These are phyloP conservation scores for Athrips mouffetella DNA, from an alignment of 2,888 invertebrate species.

Conservation along the genomic window DNA sequence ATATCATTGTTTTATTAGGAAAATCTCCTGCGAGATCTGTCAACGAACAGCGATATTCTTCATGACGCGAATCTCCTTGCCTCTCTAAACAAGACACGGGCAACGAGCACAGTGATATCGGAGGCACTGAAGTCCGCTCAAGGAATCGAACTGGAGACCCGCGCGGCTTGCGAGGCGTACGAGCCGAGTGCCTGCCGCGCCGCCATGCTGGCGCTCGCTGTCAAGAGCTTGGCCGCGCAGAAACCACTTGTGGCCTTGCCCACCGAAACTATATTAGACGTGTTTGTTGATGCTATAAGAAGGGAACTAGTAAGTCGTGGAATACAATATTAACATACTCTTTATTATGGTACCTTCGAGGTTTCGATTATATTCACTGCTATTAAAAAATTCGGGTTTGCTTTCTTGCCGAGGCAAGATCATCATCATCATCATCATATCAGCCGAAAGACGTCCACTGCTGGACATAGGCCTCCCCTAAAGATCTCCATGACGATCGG, in stretches of 20 bases:
- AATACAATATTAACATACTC: too few species aligned
- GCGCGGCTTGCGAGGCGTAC: conserved; percentile 33
- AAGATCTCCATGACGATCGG: too few species aligned
- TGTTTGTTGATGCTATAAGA: conserved; percentile 64
- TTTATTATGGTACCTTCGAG: too few species aligned
- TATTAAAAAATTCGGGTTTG: too few species aligned
- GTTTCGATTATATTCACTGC: too few species aligned
- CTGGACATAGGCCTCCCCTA: too few species aligned
- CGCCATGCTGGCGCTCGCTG: conserved; percentile 61
- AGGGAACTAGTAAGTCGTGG: conserved; percentile 37
- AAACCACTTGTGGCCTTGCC: conserved; percentile 71
- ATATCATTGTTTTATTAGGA: conserved; percentile 46
- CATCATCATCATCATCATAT: too few species aligned
- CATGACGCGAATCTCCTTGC: conserved; percentile 67
- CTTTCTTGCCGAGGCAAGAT: too few species aligned
- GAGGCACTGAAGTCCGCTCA: conserved; percentile 66
- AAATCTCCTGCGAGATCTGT: conserved; percentile 59
- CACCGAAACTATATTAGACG: conserved; percentile 61
- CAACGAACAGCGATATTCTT: conserved; percentile 60
- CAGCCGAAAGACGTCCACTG: too few species aligned
- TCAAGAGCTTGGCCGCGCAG: conserved; percentile 44
- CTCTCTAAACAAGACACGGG: conserved; percentile 72
- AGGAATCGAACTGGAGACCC: conserved; percentile 49
- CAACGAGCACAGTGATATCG: conserved; percentile 66
- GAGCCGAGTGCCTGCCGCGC: conserved; percentile 41